Base-by-base conservation (phyloP, 35 echinoderm and acorn worm genomes). In the Apostichopus parvimensis region DNA sequence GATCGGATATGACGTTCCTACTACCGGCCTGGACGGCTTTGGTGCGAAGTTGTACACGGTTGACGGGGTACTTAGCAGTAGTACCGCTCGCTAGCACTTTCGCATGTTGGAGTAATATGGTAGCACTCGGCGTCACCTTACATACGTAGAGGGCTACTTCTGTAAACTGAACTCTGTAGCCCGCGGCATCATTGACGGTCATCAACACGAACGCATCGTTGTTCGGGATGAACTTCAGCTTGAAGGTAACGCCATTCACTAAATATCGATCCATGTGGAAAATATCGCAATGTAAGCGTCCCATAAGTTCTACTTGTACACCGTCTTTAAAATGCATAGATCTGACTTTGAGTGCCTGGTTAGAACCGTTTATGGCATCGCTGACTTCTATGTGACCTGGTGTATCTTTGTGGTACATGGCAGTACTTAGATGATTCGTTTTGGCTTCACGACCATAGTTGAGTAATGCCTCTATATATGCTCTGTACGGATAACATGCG, bases 351-450 rank as follows among this genome's bases (percentile, higher is more conserved):
- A 93, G 92, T 57, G 86, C 92, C 5, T 22, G 53, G 77, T 93
- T 93, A 58, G n/a, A 52, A 4, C 28, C 62, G 13, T 23, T 66
- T 1, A 34, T 2, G 1, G 28, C 28, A 15, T 65, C 4, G 62
- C 62, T 65, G 62, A 2, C 62, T 4, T 65, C 85, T 53, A 93
- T 88, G 7, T 89, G 73, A 1, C 92, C 92, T 9, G 92, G 68
- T 22, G 92, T 93, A 58, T 93, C 85, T 78, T 93, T 88, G 85
- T 93, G 87, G 23, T 89, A 87, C 15, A 93, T 23, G 6, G 68
- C 66, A 12, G 81, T n/a, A 45, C 82, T 93, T 12, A 93, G 54
- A 21, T 93, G 92, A 20, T 25, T 26, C 92, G n/a, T 8, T 3
- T 77, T 68, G 8, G 71, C 76, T 3, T 93, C 84, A 8, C 65